A percentile compares a stretch with the other conserved stretches of the same genome.
phyloP scores from a whole-genome alignment of 1,140 invertebrate species.

The Aphelenchoides fujianensis region DNA sequence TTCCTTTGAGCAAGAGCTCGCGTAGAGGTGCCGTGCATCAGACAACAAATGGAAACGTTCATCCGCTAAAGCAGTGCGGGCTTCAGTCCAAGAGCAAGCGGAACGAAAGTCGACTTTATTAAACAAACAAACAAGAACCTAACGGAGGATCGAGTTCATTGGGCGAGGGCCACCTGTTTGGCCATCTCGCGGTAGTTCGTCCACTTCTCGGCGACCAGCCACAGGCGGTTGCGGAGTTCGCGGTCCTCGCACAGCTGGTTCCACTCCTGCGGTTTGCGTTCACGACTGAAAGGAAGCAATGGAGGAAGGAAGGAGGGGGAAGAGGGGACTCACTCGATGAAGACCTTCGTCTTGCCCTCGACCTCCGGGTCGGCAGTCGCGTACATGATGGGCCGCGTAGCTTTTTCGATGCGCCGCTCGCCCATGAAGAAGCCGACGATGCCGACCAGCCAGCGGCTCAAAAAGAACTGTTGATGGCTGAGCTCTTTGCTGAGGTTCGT shows the following conservation, averaged over 20 bases:
- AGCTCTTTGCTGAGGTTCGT: constrained; percentile 47
- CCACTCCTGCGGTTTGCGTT: constrained; percentile 44
- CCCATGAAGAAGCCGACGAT: constrained; percentile 49
- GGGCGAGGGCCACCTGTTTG: neutral
- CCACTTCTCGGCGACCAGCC: constrained; percentile 52
- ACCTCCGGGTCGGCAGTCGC: constrained; percentile 53
- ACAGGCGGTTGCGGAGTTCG: constrained; percentile 40
- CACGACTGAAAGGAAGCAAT: constrained; percentile 26
- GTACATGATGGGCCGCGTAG: constrained; percentile 51
- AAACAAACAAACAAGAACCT: constrained; percentile 1
- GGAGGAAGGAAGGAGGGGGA: neutral
- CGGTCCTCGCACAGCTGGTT: constrained; percentile 38
- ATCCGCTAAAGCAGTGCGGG: too few species aligned
- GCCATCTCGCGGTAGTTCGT: constrained; percentile 31
- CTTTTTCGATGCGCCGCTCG: constrained; percentile 42
- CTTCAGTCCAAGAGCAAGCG: neutral
- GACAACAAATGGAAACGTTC: neutral
- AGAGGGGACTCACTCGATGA: constrained; percentile 49
- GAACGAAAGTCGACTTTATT: neutral
- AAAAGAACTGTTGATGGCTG: constrained; percentile 51
- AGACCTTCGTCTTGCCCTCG: constrained; percentile 37
- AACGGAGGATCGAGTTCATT: neutral
- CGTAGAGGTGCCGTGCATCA: neutral
- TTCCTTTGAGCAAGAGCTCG: neutral
- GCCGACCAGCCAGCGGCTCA: constrained; percentile 51